Conservation (phyloP, 2,113 vertebrate genomes). For the Edolisoma coerulescens region DNA sequence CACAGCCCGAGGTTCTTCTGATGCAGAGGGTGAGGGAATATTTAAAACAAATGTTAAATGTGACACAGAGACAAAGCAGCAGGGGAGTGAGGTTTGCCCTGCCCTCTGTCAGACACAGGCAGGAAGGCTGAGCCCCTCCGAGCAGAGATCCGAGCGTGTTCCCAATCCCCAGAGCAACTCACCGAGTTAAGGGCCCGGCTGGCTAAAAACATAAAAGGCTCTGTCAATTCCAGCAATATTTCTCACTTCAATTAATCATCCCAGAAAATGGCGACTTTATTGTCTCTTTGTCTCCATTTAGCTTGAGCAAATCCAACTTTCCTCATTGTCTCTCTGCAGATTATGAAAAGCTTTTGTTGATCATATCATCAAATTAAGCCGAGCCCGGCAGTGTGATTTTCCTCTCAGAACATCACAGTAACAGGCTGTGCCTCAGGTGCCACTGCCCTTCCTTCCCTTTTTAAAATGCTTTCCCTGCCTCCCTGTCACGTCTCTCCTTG, state of each 20-base stretch:
- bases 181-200: background rate
- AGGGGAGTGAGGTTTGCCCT: background rate
- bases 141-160: background rate
- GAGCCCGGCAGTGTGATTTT: background rate
- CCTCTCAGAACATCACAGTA: background rate
- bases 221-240: background rate
- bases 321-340: slow-evolving; percentile 37
- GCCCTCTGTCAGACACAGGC: background rate
- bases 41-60: background rate
- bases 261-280: background rate
- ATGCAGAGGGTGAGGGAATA: background rate
- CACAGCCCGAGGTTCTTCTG: background rate
- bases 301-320: background rate
- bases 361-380: slow-evolving; percentile 57
- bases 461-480: background rate
- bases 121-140: background rate
- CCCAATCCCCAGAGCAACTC: background rate
- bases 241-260: slow-evolving; percentile 19
- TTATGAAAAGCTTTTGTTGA: slow-evolving; percentile 54
- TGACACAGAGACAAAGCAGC: background rate
- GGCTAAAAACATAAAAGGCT: background rate
- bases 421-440: slow-evolving; percentile 36
- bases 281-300: background rate
- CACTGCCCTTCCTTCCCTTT: background rate
- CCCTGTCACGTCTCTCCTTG: background rate